Conservation (phyloP, 2,113 vertebrate species). For the Pogonocichla stellata region DNA sequence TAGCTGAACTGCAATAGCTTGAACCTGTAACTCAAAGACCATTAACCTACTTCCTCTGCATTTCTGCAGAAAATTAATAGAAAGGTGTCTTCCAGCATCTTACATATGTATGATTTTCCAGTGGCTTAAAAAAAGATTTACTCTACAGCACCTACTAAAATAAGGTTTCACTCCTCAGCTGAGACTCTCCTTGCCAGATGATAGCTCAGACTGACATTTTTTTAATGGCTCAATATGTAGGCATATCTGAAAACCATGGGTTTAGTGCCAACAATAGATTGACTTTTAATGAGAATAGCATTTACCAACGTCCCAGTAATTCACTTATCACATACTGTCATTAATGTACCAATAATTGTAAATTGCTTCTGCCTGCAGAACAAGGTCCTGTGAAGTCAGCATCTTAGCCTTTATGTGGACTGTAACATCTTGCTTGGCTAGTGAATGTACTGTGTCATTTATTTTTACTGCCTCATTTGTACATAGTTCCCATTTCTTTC, state of each 20-base stretch:
- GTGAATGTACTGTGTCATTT: constrained; percentile 67
- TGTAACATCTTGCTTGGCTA: constrained; percentile 63
- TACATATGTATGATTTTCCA: background rate
- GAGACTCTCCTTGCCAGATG: constrained; percentile 43
- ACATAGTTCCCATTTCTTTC: constrained; percentile 36
- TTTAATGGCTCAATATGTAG: constrained; percentile 1
- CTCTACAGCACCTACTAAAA: constrained; percentile 21
- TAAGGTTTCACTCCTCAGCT: constrained; percentile 22
- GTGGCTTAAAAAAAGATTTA: constrained; percentile 6
- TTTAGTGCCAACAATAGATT: constrained; percentile 46
- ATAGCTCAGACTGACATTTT: background rate
- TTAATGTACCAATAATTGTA: constrained; percentile 51
- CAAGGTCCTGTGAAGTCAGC: constrained; percentile 58
- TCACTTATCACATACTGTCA: background rate
- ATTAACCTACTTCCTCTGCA: background rate
- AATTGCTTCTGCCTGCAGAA: constrained; percentile 15
- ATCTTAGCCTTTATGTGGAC: constrained; percentile 50
- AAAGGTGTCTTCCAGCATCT: background rate
- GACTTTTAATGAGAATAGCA: constrained; percentile 56
- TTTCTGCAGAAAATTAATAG: background rate
- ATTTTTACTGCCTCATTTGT: constrained; percentile 68
- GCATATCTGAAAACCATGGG: constrained; percentile 34
- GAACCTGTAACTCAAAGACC: background rate
- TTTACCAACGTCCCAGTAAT: constrained; percentile 12
- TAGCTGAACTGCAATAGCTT: background rate